Base-by-base conservation (phyloP, 35 echinoderm and acorn worm genomes). In the Holothuria glaberrima region DNA sequence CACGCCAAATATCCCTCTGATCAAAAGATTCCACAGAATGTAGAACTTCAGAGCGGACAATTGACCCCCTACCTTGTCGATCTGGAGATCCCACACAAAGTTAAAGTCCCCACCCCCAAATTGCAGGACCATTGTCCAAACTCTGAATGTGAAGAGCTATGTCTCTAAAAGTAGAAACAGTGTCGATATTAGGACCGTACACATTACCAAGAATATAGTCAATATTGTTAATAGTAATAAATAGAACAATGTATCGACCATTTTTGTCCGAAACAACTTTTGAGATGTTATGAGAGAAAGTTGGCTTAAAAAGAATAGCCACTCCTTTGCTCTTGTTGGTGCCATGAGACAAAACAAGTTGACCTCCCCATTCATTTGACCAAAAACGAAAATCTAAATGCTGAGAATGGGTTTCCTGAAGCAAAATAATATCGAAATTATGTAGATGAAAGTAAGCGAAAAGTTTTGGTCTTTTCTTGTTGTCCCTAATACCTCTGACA, bases 291-390 rank as follows among this genome's bases (percentile, higher is more conserved):
- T 25, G 19, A 61, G 45, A 35, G 56, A 62, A 19, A 27, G 52
- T 30, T 60, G 58, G 83, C 22, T 66, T 86, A 18, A 86, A 46
- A 26, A 86, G 83, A 9, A 68, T 86, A 19, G 14, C 17, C 26
- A 86, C 83, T 29, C 83, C 83, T 60, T 33, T 26, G 21, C 62
- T 86, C 1, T 66, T 29, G 26, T 86, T 65, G 28, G 83, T 86
- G 26, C 59, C 83, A 86, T 86, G 83, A 30, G 83, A 86, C 14
- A 86, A 86, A 27, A 86, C 1, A 21, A 86, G 2, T 5, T 45
- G 18, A n/a, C 83, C 83, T 28, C 83, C 83, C 83, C 83, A 67
- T 30, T 86, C 83, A 66, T 63, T 86, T 4, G 52, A 20, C 83
- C 83, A 86, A 32, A 27, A 45, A 21, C 17, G 10, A 30, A 16